phyloP scores from a whole-genome alignment of 2,888 invertebrate species.

The Acholoe squamosa region DNA sequence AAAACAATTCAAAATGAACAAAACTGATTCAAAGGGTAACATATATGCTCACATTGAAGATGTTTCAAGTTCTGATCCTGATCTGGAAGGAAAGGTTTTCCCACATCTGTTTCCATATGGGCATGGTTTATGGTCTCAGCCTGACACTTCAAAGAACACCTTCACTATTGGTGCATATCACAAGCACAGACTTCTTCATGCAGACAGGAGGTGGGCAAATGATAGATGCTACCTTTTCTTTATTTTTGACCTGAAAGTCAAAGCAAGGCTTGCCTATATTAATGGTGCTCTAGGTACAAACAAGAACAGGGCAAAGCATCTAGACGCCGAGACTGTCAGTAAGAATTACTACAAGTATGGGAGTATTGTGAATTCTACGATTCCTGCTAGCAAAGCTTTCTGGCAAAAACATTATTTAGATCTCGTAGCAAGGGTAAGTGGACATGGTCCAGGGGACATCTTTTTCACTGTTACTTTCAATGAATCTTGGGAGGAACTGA shows the following conservation, averaged over 20 bases:
- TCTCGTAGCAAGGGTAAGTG: background rate
- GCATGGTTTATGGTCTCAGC: background rate
- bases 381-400: constrained; percentile 25
- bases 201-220: constrained; percentile 52
- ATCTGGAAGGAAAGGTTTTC: constrained; percentile 34
- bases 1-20: background rate
- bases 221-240: constrained; percentile 35
- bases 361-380: background rate
- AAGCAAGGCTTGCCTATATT: background rate
- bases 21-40: background rate
- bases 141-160: no score
- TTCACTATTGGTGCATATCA: constrained; percentile 48
- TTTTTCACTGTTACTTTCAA: constrained; percentile 34
- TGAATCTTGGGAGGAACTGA: constrained; percentile 4
- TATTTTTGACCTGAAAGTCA: constrained; percentile 7
- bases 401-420: constrained; percentile 34
- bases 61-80: background rate
- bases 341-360: constrained; percentile 16
- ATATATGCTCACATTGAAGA: no score
- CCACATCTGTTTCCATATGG: constrained; percentile 42
- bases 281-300: background rate
- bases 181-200: constrained; percentile 6
- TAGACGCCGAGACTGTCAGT: background rate
- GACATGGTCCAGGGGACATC: constrained; percentile 15
- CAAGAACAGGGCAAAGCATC: background rate